Evolutionary conservation across 2,113 vertebrate genomes (phyloP).

Genomic region (Chaetops frenatus): DNA sequence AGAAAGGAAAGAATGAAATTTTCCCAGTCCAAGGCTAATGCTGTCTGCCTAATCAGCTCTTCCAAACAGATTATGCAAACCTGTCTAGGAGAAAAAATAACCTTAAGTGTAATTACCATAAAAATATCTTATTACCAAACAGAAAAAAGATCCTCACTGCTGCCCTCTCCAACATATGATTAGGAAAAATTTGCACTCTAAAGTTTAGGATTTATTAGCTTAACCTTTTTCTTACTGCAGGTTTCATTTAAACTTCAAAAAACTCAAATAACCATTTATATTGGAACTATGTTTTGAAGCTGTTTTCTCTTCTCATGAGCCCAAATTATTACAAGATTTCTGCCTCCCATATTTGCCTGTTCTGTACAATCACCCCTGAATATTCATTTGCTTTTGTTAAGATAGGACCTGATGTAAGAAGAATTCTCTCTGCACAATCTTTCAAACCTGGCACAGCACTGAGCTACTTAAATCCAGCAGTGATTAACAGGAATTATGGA

Average conservation of each 20-base stretch:
- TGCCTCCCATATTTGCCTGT: background rate
- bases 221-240: background rate
- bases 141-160: background rate
- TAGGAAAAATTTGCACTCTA: background rate
- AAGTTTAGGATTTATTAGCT: background rate
- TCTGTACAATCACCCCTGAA: background rate
- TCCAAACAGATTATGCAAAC: slow-evolving; percentile 2
- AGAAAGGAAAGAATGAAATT: background rate
- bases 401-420: background rate
- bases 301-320: background rate
- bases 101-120: background rate
- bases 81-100: background rate
- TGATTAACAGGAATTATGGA: background rate
- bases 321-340: background rate
- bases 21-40: background rate
- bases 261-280: background rate
- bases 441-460: background rate
- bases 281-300: background rate
- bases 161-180: background rate
- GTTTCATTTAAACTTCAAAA: background rate
- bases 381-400: background rate
- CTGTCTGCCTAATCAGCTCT: slow-evolving; percentile 3
- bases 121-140: background rate
- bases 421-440: background rate
- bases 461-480: background rate